Evolutionary conservation across 1,140 invertebrate species (phyloP).

Genomic region (Agraylea sexmaculata): DNA sequence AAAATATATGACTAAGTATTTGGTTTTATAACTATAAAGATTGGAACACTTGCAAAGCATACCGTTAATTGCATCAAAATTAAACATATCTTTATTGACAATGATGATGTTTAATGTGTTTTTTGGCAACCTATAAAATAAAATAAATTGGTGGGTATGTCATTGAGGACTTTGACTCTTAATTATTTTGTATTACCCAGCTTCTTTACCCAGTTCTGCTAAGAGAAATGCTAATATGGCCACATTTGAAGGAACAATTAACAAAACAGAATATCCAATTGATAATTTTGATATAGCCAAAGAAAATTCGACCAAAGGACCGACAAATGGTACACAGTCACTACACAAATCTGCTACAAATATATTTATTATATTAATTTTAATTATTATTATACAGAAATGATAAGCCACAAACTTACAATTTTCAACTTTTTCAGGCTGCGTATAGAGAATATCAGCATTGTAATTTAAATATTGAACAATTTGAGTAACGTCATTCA

Average conservation of each 20-base stretch:
- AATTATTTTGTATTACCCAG: no score
- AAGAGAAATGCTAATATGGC: conserved; percentile 18
- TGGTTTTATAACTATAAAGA: neutral
- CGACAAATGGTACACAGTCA: conserved; percentile 19
- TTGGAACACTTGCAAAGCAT: neutral
- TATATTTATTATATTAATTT: neutral
- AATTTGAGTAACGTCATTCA: conserved; percentile 18
- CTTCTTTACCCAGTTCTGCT: conserved; percentile 21
- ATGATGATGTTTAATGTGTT: conserved; percentile 8
- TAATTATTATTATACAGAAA: neutral
- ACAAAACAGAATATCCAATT: conserved; percentile 21
- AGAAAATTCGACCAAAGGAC: conserved; percentile 21
- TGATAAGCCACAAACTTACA: neutral
- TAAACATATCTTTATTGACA: neutral
- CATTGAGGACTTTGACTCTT: no score
- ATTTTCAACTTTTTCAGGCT: neutral
- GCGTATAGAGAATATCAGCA: conserved; percentile 11
- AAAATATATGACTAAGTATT: conserved; percentile 14
- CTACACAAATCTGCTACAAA: no score
- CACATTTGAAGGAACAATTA: conserved; percentile 19
- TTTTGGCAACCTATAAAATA: no score
- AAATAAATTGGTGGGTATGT: no score
- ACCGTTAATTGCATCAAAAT: conserved; percentile 1
- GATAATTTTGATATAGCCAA: conserved; percentile 24
- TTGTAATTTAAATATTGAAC: conserved; percentile 25